Conservation (phyloP, 2,888 invertebrate species). For the Amiota mariae region DNA sequence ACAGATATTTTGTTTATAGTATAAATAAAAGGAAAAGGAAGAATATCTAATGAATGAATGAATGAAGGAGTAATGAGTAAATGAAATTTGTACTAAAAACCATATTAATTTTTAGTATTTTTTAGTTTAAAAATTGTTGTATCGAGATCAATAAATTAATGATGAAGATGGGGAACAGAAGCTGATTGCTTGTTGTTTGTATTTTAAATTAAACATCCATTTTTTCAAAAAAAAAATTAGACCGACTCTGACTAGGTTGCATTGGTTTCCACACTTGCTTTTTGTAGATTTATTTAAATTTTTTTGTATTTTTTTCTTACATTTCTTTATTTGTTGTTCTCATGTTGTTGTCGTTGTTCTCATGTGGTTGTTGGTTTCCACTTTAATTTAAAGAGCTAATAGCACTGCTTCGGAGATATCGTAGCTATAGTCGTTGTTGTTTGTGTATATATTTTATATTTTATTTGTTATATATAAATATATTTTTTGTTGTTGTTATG, state of each 20-base stretch:
- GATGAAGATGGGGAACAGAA: no score
- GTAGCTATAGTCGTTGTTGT: conserved; percentile 62
- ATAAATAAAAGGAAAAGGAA: no score
- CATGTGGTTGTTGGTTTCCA: conserved; percentile 47
- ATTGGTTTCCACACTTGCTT: conserved; percentile 7
- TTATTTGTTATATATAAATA: conserved; percentile 39
- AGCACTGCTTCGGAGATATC: conserved; percentile 73
- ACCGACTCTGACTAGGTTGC: no score
- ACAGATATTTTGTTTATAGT: neutral
- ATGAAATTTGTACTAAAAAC: no score
- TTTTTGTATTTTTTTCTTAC: conserved; percentile 18
- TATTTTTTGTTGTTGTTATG: conserved; percentile 34
- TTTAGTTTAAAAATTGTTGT: no score
- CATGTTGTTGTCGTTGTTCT: conserved; percentile 27
- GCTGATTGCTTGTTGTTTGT: no score
- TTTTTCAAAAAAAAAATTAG: no score
- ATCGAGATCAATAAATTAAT: no score
- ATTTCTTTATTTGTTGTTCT: conserved; percentile 30
- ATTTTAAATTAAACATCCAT: no score
- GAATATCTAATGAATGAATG: no score
- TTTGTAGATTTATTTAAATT: conserved; percentile 22
- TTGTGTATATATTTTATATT: conserved; percentile 26
- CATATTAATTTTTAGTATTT: no score
- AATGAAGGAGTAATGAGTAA: no score
- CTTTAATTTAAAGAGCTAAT: conserved; percentile 67